Evolutionary conservation across 92 coral and sea anemone species (phyloP).

Genomic region (Palythoa caribaeorum): DNA sequence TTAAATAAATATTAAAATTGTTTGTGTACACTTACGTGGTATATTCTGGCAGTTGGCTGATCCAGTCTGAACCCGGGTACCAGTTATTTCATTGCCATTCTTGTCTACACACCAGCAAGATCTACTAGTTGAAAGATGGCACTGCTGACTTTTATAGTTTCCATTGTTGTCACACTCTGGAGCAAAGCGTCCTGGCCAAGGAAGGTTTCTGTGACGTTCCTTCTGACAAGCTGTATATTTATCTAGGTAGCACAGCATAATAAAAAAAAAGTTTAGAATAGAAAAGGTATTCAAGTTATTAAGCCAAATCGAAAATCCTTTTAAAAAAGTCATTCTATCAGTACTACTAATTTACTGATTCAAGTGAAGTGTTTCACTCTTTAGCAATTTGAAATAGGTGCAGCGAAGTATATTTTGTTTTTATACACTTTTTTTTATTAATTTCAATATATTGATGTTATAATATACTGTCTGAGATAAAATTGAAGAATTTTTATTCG

Average conservation of each 20-base stretch:
- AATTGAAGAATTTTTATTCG: no score
- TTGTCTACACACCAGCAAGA: conserved; percentile 95
- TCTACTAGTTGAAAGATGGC: conserved; percentile 61
- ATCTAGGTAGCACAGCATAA: conserved; percentile 28
- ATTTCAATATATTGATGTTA: no score
- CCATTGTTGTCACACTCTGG: conserved; percentile 82
- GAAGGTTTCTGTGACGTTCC: conserved; percentile 80
- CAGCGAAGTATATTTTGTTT: no score
- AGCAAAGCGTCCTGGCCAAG: conserved; percentile 80
- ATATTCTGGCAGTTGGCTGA: conserved; percentile 67
- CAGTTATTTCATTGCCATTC: conserved; percentile 81
- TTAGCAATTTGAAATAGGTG: no score
- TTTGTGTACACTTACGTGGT: conserved; percentile 62
- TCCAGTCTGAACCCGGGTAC: conserved; percentile 61
- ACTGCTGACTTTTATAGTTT: conserved; percentile 72
- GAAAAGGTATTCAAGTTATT: not conserved
- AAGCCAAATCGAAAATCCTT: not conserved
- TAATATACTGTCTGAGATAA: no score
- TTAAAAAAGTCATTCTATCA: no score
- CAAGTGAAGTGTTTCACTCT: no score
- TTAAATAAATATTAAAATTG: no score
- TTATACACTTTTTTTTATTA: no score
- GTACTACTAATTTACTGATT: no score
- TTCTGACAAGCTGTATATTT: conserved; percentile 74
- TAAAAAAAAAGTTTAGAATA: not conserved